A percentile compares a stretch with the other conserved stretches of the same genome.
phyloP scores from a whole-genome alignment of 2,113 vertebrate genomes.

The Crotalus tigris region DNA sequence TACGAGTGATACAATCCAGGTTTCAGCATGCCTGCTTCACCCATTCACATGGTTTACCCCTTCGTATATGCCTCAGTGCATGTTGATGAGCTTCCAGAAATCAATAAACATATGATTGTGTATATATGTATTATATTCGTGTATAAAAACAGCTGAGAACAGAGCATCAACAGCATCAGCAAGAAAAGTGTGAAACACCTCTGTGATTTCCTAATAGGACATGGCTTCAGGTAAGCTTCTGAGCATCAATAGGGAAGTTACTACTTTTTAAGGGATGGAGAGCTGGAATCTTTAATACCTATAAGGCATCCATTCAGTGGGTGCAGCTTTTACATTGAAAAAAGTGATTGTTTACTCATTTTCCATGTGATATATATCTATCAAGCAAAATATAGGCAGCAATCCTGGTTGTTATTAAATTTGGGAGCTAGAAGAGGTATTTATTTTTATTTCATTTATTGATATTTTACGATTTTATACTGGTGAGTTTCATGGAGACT shows the following conservation, averaged over 20 bases:
- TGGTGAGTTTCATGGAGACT: not conserved
- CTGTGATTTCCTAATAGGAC: constrained; percentile 12
- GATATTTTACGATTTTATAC: not conserved
- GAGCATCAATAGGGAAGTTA: not conserved
- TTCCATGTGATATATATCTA: not conserved
- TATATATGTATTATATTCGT: constrained; percentile 46
- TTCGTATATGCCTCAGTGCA: constrained; percentile 48
- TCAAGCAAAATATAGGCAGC: not conserved
- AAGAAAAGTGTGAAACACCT: constrained; percentile 36
- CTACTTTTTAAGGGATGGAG: not conserved
- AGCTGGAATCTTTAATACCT: not conserved
- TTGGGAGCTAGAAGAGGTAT: not conserved
- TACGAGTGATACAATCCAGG: not conserved
- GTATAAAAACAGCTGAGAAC: constrained; percentile 52
- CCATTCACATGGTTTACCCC: not conserved
- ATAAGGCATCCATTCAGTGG: not conserved
- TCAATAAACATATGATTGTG: constrained; percentile 30
- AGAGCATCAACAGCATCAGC: not conserved
- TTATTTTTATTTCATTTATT: not conserved
- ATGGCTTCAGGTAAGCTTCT: constrained; percentile 66
- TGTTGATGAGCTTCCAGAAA: not conserved
- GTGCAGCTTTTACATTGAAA: not conserved
- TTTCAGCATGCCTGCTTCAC: not conserved
- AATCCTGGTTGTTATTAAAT: not conserved
- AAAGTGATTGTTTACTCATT: no score